Base-by-base conservation (phyloP, 2,888 invertebrate genomes). In the Anorthoa munda region DNA sequence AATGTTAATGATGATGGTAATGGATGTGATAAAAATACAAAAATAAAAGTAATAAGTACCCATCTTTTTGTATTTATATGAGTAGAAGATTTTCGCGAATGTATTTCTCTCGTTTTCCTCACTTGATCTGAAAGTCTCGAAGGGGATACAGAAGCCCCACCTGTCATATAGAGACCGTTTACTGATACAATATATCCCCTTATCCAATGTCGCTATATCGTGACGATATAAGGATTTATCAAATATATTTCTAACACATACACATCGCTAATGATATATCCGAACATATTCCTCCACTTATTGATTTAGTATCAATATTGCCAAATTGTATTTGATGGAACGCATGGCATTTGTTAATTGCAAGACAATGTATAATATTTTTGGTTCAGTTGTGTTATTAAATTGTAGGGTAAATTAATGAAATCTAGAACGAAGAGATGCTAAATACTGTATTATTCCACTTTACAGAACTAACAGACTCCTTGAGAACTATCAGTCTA, bases 111-210 rank as follows among this genome's bases (percentile, higher is more conserved):
- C 48, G 23, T 80, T 81, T 81, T 59, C 56, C 61, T 56, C 53
- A 81, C 65, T 81, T 76, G 60, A 81, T 79, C 60, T 69, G 69
- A 50, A 80, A 48, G 56, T 77, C 77, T 79, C 79, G 55, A 63
- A 58, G 77, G 67, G 69, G 76, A 64, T 81, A 46, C 59, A 64
- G 46, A 67, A 3, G 64, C 46, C 23, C 46, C 67, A 75, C 75
- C 77, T 55, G 63, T 75, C 67, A 65, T 63, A 46, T 61, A 66
- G 80, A 64, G 59, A 59, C 53, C 59, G 63, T 26, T 81, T 64
- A 81, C 64, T 31, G 64, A 58, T 63, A 80, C 81, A 80, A 78
- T 67, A 64, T 67, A 58, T 31, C 39, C 66, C 80, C 46, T 65
- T 77, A 60, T 74, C 74, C 67, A 56, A 67, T 81, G 76, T 65